Conservation (phyloP, 2,113 vertebrate genomes). For the Alosa alosa region DNA sequence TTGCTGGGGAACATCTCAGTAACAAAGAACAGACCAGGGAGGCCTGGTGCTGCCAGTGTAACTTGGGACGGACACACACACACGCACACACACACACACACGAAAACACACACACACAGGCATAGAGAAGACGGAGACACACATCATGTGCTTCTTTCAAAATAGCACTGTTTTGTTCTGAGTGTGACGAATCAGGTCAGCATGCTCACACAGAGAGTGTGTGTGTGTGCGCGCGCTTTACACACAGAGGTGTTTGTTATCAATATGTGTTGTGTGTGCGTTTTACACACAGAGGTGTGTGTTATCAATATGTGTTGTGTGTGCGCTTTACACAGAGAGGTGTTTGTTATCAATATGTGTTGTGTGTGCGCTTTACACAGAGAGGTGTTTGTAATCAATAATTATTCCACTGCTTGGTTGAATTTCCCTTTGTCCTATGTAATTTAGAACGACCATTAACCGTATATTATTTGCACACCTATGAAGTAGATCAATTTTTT, state of each 20-base stretch:
- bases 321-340: too few relatives aligned
- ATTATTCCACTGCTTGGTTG: too few relatives aligned
- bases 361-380: too few relatives aligned
- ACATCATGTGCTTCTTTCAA: constrained; percentile 9
- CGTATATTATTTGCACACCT: too few relatives aligned
- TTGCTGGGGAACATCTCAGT: neutral
- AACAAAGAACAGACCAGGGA: neutral
- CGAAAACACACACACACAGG: neutral
- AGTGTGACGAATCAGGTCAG: neutral
- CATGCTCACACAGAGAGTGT: neutral
- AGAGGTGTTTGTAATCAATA: too few relatives aligned
- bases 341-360: too few relatives aligned
- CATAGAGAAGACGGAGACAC: neutral
- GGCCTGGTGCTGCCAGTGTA: neutral
- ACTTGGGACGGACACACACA: neutral
- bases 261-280: neutral
- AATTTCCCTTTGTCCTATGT: too few relatives aligned
- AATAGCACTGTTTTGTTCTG: constrained; percentile 7
- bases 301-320: neutral
- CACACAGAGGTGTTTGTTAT: neutral
- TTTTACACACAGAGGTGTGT: neutral
- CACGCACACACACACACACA: neutral
- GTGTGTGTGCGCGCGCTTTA: too few relatives aligned
- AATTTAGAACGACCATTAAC: too few relatives aligned
- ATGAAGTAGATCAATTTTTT: too few relatives aligned